Evolutionary conservation across 2,888 invertebrate genomes (phyloP), one percentile per base, ranked within the genome.

Genomic region (Brachyopa scutellaris): DNA sequence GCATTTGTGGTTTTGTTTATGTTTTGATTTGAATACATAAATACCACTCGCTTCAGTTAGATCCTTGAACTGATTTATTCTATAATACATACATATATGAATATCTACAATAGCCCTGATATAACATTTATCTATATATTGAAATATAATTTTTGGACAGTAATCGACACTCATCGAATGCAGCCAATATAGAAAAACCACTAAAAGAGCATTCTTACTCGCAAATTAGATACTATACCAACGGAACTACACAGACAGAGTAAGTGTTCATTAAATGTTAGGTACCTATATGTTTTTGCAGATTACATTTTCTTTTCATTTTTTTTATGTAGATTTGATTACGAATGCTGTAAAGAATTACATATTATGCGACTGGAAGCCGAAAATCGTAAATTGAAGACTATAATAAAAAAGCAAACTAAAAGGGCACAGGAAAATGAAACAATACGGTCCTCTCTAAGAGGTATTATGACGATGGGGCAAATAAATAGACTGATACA

Each of bases 291-390:
- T n/a, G n/a, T n/a, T n/a, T n/a, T n/a, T 3, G 2, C 13, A 26
- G 0, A 29, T 15, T 40, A n/a, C n/a, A n/a, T 15, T 3, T 11
- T 23, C 15, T 49, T 19, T 11, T 15, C 4, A n/a, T n/a, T 13
- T 38, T 40, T 51, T 2, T 1, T 1, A 11, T 36, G 2, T 42
- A 76, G 76, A 31, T 8, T 67, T 36, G 66, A 66, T 19, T 76
- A 53, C 6, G 76, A 26, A 5, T 67, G 67, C 15, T 40, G 51
- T 7, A 76, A 67, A 7, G 77, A 69, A 21, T 36, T 77, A 13
- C 69, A 77, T 38, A 77, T 77, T 40, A 77, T 69, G 61, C 42
- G 45, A 7, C 38, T 77, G 6, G 77, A 77, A 49, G 17, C 69
- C 6, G 21, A 77, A 38, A 62, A 69, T 1, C 53, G 51, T 0